phyloP scores from a whole-genome alignment of 2,888 invertebrate species.

The Baronia brevicornis region DNA sequence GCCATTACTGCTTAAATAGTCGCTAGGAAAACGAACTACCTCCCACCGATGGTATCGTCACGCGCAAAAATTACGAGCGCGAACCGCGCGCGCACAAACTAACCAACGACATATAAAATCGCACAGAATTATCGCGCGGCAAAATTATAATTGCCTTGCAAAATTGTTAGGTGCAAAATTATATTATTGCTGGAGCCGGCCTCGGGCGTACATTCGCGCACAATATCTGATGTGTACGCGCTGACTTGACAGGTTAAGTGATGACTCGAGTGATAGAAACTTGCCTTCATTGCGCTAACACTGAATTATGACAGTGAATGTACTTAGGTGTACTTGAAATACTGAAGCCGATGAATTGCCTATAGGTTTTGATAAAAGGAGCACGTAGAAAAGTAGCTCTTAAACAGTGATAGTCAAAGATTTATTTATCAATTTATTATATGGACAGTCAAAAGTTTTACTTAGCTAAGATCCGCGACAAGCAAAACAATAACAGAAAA shows the following conservation, averaged over 20 bases:
- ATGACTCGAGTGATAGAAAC: constrained; percentile 51
- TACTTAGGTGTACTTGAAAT: constrained; percentile 20
- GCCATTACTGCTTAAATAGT: constrained; percentile 30
- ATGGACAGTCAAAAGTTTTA: too few species aligned
- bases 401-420: background rate
- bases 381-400: background rate
- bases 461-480: too few species aligned
- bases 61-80: constrained; percentile 20
- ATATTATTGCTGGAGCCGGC: constrained; percentile 41
- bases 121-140: constrained; percentile 22
- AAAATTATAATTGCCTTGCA: constrained; percentile 56
- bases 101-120: constrained; percentile 6
- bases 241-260: constrained; percentile 45
- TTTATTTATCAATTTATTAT: too few species aligned
- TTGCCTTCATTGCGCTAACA: constrained; percentile 24
- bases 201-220: constrained; percentile 25
- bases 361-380: background rate
- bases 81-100: constrained; percentile 16
- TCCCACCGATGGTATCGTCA: constrained; percentile 23
- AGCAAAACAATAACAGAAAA: too few species aligned
- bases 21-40: constrained; percentile 19
- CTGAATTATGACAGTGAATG: constrained; percentile 38
- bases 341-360: background rate
- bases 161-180: constrained; percentile 68
- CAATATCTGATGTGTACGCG: constrained; percentile 49